Evolutionary conservation across 1,140 invertebrate species (phyloP).

Genomic region (Dinothrombium tinctorium): DNA sequence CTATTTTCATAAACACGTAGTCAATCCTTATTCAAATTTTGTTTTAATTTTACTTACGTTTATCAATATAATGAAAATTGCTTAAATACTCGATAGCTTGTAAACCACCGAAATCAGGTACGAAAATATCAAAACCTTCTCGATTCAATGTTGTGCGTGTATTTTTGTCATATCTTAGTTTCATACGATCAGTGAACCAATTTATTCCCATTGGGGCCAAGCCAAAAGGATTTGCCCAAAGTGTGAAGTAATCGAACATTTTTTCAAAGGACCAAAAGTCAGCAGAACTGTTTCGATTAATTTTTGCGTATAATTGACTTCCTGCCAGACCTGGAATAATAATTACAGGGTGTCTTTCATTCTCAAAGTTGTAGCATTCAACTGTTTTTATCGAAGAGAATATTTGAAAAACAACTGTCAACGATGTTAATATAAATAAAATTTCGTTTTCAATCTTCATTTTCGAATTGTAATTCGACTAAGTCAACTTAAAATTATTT

Average conservation of each 20-base stretch:
- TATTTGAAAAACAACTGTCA: too few relatives aligned
- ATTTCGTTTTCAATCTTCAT: too few relatives aligned
- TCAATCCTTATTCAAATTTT: too few relatives aligned
- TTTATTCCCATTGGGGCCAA: constrained; percentile 71
- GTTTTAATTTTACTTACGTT: too few relatives aligned
- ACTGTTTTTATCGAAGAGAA: too few relatives aligned
- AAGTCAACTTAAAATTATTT: too few relatives aligned
- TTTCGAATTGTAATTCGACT: too few relatives aligned
- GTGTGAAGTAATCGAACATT: constrained; percentile 52
- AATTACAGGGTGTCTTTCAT: too few relatives aligned
- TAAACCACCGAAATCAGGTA: constrained; percentile 71
- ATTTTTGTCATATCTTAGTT: constrained; percentile 55
- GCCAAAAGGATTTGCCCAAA: constrained; percentile 83
- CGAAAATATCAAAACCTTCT: constrained; percentile 58
- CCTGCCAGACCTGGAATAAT: constrained; percentile 5
- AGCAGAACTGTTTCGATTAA: neutral
- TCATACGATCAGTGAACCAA: constrained; percentile 76
- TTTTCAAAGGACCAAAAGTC: constrained; percentile 65
- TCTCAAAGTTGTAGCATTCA: too few relatives aligned
- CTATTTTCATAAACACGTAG: constrained; percentile 39
- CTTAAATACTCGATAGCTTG: constrained; percentile 71
- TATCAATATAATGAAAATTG: too few relatives aligned
- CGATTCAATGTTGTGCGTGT: constrained; percentile 59
- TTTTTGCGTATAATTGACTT: constrained; percentile 2
- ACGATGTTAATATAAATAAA: too few relatives aligned